A percentile compares a stretch with the other conserved stretches of the same genome.
Evolutionary conservation across 2,113 vertebrate species (phyloP).

Genomic region (Paralichthys olivaceus): DNA sequence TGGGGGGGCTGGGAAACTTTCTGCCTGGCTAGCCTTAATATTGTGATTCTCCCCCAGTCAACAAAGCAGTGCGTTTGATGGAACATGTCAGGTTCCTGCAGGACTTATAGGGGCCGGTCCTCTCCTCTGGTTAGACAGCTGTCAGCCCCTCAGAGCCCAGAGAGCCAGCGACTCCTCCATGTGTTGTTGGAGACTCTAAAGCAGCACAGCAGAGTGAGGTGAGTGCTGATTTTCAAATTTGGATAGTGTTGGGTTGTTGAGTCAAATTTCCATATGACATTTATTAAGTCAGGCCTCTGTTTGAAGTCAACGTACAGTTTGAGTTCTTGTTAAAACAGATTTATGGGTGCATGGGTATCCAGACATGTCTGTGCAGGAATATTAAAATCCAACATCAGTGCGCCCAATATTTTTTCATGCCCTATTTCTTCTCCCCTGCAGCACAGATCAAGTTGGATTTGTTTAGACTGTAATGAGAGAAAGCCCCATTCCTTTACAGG

Average conservation of each 20-base stretch:
- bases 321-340: constrained; percentile 43
- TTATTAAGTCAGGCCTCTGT: not conserved
- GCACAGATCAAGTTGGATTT: constrained; percentile 9
- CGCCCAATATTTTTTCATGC: constrained; percentile 17
- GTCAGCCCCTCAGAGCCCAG: constrained; percentile 60
- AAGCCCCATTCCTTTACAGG: not conserved
- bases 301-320: constrained; percentile 2
- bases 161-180: constrained; percentile 49
- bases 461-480: not conserved
- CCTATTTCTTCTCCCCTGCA: not conserved
- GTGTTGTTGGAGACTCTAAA: constrained; percentile 44
- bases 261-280: not conserved
- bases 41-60: constrained; percentile 68
- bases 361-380: constrained; percentile 44
- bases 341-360: not conserved
- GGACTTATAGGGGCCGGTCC: constrained; percentile 61
- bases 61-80: constrained; percentile 69
- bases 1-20: constrained; percentile 63
- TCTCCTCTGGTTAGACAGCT: constrained; percentile 73
- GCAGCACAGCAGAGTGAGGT: constrained; percentile 53
- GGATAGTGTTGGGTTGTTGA: not conserved
- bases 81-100: constrained; percentile 72
- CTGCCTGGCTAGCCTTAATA: constrained; percentile 69
- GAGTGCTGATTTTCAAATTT: constrained; percentile 43
- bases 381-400: constrained; percentile 18